Conservation (phyloP, 2,797 vertebrate genomes). For the Epinephelus awoara region DNA sequence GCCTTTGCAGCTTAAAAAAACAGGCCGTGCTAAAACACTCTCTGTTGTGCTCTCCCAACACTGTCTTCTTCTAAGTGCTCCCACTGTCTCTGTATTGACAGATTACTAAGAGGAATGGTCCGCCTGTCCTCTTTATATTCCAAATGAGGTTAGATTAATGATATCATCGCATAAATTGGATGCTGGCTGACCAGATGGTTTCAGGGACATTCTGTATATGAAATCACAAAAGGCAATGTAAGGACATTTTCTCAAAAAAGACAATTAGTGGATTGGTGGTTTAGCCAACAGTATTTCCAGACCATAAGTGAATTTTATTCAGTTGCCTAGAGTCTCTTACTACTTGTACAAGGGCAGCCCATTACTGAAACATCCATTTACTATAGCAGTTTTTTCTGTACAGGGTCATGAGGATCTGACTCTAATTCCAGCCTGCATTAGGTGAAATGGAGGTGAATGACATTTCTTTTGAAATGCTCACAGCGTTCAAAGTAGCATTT, state of each 20-base stretch:
- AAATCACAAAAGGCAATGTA: conserved; percentile 14
- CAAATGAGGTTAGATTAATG: conserved; percentile 53
- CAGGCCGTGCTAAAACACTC: conserved; percentile 23
- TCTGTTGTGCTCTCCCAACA: conserved; percentile 36
- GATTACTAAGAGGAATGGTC: conserved; percentile 35
- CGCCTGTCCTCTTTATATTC: conserved; percentile 51
- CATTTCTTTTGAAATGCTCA: conserved; percentile 30
- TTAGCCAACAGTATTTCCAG: conserved; percentile 4
- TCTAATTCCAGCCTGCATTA: conserved; percentile 32
- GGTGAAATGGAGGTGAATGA: conserved; percentile 39
- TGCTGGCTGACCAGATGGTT: conserved; percentile 13
- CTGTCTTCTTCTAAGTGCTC: conserved; percentile 58
- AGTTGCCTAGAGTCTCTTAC: conserved; percentile 3
- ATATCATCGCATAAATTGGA: conserved; percentile 47
- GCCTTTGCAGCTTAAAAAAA: conserved; percentile 10
- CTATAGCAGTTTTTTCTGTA: conserved; percentile 22
- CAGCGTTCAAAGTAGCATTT: conserved; percentile 31
- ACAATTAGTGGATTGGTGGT: not conserved
- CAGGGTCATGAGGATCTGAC: conserved; percentile 1
- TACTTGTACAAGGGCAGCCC: not conserved
- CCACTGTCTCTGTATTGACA: conserved; percentile 51
- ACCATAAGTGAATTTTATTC: conserved; percentile 9
- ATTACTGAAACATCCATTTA: conserved; percentile 25
- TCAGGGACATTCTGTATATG: not conserved
- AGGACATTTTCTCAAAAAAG: not conserved